phyloP scores from a whole-genome alignment of 2,888 invertebrate genomes.

The Celastrina argiolus region DNA sequence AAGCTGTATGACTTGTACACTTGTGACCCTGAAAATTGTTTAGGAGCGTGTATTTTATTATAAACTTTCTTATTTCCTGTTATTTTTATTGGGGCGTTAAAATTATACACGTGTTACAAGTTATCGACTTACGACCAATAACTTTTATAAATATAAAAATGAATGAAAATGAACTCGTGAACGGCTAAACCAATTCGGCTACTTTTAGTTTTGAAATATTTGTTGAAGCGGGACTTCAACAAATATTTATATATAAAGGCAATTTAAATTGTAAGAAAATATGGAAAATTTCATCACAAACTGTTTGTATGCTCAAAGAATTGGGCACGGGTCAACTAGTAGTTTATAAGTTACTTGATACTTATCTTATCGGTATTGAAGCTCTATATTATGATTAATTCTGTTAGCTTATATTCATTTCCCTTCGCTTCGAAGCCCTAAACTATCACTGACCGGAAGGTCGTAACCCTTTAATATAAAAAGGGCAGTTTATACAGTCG shows the following conservation, averaged over 20 bases:
- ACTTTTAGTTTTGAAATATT: no score
- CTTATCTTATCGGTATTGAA: neutral
- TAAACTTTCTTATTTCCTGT: neutral
- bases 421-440: neutral
- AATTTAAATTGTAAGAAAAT: no score
- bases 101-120: no score
- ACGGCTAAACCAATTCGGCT: no score
- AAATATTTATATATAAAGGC: no score
- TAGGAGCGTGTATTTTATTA: neutral
- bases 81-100: neutral
- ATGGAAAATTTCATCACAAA: no score
- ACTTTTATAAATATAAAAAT: no score
- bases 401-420: neutral
- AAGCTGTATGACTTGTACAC: constrained; percentile 25
- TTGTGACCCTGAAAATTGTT: neutral
- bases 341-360: no score
- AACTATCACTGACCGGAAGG: constrained; percentile 13
- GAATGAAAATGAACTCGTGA: no score
- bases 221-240: neutral
- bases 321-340: no score
- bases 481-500: constrained; percentile 10
- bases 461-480: constrained; percentile 13
- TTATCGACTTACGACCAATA: no score
- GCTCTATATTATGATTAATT: neutral
- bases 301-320: no score